Conservation (phyloP, 1,140 invertebrate species). For the Cydia amplana region DNA sequence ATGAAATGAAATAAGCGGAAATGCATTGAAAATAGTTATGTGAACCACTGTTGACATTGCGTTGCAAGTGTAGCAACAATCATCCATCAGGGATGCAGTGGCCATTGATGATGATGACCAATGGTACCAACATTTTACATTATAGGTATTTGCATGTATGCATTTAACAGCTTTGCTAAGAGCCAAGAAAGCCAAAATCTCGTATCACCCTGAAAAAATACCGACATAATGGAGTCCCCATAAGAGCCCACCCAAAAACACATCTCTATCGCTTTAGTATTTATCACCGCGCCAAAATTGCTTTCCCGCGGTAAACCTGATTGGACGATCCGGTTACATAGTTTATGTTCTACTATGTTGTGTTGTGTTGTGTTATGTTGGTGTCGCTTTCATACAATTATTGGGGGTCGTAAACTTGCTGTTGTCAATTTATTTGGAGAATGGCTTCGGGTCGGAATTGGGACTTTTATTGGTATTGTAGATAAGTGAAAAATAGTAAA, state of each 20-base stretch:
- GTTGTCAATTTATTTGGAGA: slow-evolving; percentile 20
- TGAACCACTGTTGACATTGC: too few relatives aligned
- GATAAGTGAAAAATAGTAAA: too few relatives aligned
- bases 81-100: too few relatives aligned
- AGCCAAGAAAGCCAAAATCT: too few relatives aligned
- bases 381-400: slow-evolving; percentile 23
- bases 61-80: too few relatives aligned
- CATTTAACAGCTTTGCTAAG: too few relatives aligned
- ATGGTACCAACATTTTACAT: too few relatives aligned
- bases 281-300: slow-evolving; percentile 70
- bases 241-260: slow-evolving; percentile 42
- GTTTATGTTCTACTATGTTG: slow-evolving; percentile 42
- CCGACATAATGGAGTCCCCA: slow-evolving; percentile 36
- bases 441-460: neutral
- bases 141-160: too few relatives aligned
- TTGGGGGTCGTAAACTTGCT: slow-evolving; percentile 4
- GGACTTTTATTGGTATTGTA: slow-evolving; percentile 17
- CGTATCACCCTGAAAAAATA: too few relatives aligned
- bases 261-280: slow-evolving; percentile 67
- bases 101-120: too few relatives aligned
- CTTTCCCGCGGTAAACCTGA: slow-evolving; percentile 65
- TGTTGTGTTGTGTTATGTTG: neutral
- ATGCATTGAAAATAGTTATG: too few relatives aligned
- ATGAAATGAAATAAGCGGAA: too few relatives aligned
- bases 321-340: slow-evolving; percentile 62